Base-by-base conservation (phyloP, 2,888 invertebrate species). In the Drosophila parthenogenetica region DNA sequence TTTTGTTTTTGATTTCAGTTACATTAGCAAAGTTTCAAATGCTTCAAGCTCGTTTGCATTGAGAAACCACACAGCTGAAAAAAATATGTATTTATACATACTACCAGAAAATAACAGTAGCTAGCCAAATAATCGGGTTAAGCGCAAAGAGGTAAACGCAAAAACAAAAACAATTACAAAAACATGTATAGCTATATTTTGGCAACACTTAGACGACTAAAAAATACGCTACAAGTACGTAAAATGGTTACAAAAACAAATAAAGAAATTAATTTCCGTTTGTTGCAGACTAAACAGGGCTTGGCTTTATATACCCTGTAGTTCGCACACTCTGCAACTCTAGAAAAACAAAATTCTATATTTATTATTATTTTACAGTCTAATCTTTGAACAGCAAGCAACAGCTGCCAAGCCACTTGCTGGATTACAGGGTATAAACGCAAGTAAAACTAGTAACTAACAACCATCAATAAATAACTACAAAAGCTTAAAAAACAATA, bases 1-100 rank as follows among this genome's bases (percentile, higher is more conserved):
- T 32, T 13, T 14, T 61, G n/a, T 17, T 51, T 49, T 13, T 17
- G 5, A 22, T 40, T 54, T 11, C 14, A 43, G 59, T 49, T 60
- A 46, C 58, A 69, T 62, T 61, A 54, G 72, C 77, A 66, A 64
- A 49, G 67, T 40, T 70, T 77, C 40, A 59, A 71, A 62, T 76
- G 66, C 61, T 59, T 55, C 19, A 51, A 71, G 79, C 77, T 77
- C 57, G 81, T 77, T 80, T 80, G 77, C 81, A 80, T 80, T 77
- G 77, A 72, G 73, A 68, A 80, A 77, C 59, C 59, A 43, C 57
- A 58, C 32, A 51, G 48, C 54, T 16, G 7, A 35, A 35, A 22
- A 29, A 29, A 29, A 29, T 2, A 7, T 8, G 29, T 51, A 49
- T 59, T 60, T 75, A 29, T n/a, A 16, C 19, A 35, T 40, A 55